Percentiles rank a stretch among this genome's conserved stretches.
Conservation (phyloP, 2,113 vertebrate genomes). For the Nesoenas mayeri region DNA sequence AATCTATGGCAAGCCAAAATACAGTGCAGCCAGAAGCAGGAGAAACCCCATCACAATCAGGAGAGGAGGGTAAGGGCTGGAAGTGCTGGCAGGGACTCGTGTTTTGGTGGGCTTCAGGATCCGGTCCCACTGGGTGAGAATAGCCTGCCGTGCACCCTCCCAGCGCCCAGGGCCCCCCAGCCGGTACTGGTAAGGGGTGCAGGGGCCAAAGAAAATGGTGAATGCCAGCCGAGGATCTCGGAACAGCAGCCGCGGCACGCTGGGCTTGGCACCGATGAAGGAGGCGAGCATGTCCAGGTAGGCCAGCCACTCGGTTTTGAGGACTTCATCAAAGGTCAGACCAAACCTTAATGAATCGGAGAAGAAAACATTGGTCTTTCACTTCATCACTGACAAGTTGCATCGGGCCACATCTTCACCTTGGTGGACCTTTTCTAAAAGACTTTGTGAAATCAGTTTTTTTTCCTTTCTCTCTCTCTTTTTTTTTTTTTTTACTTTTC, state of each 20-base stretch:
- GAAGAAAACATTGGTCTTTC: neutral
- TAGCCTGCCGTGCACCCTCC: slow-evolving; percentile 83
- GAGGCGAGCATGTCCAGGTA: slow-evolving; percentile 85
- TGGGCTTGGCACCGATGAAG: slow-evolving; percentile 77
- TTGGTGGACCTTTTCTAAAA: neutral
- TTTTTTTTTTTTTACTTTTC: neutral
- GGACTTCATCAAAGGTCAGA: slow-evolving; percentile 78
- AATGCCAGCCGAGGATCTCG: slow-evolving; percentile 79
- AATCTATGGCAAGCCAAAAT: slow-evolving; percentile 60
- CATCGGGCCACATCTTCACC: neutral
- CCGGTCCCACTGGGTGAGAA: slow-evolving; percentile 85
- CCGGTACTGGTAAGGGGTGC: slow-evolving; percentile 82
- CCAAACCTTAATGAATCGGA: slow-evolving; percentile 79
- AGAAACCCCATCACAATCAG: slow-evolving; percentile 52
- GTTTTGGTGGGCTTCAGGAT: slow-evolving; percentile 77
- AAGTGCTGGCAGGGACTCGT: neutral
- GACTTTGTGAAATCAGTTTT: neutral
- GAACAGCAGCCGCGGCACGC: slow-evolving; percentile 71
- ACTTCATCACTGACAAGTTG: neutral
- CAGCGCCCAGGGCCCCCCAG: slow-evolving; percentile 83
- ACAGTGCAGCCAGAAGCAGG: slow-evolving; percentile 58
- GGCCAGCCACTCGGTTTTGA: slow-evolving; percentile 79
- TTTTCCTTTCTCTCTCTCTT: neutral
- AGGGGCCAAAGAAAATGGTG: slow-evolving; percentile 78
- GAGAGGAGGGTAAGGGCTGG: neutral